Evolutionary conservation across 1,140 invertebrate species (phyloP), one percentile per base, ranked within the genome.

Genomic region (Heliconius congener): DNA sequence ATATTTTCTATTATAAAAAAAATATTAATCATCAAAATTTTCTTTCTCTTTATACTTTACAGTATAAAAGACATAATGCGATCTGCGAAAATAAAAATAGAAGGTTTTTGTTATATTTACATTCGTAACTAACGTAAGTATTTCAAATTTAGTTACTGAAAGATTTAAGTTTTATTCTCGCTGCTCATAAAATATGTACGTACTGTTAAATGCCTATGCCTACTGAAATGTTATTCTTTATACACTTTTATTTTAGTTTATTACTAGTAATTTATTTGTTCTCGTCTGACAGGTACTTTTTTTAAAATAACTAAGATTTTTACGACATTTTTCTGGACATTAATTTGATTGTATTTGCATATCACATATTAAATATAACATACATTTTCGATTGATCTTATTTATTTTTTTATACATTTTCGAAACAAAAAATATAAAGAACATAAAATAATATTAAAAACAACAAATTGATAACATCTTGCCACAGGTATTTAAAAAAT

Each of bases 31-130:
- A 16, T 16, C 42, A 46, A 46, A 46, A 46, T 46, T 4, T 4
- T 46, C 3, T 46, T 46, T 46, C 42, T 46, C 13, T 46, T 46
- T 46, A 16, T 46, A 46, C 42, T 42, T 42, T 42, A 42, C 9
- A 11, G 39, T 13, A 11, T 42, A 42, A 42, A 42, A 42, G 11
- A 11, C 42, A 42, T 42, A 46, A 13, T 46, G 42, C 3, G 42
- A 46, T 46, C 42, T 42, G 11, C 23, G 23, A 23, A 46, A 46
- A 46, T 93, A 76, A 27, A 78, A 80, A 77, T 23, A 18, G 23
- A 6, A n/a, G 18, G 4, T 55, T 19, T n/a, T 19, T n/a, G 19
- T 6, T 18, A 55, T 55, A 55, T 55, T 19, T 55, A 8, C n/a
- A 60, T 60, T 23, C n/a, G 2, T 27, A 60, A 60, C n/a, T 60